Conservation (phyloP, 2,113 vertebrate species). For the Caracal caracal region DNA sequence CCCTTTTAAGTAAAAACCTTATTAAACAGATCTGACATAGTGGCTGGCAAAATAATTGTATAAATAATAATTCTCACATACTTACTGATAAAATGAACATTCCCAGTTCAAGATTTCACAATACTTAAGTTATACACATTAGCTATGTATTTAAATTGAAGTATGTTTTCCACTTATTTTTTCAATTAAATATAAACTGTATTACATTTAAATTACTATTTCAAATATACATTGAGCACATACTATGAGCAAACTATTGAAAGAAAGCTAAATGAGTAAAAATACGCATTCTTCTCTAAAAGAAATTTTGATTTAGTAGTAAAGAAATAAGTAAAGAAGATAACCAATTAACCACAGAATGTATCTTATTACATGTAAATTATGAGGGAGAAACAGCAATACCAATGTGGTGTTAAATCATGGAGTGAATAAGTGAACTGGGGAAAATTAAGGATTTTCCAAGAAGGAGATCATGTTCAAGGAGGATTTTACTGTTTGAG, state of each 20-base stretch:
- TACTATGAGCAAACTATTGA: background rate
- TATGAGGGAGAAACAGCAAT: background rate
- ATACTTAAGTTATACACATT: background rate
- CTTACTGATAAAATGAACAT: background rate
- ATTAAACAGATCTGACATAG: background rate
- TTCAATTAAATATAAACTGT: background rate
- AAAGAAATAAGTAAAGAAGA: background rate
- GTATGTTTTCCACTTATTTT: background rate
- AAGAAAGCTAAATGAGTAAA: background rate
- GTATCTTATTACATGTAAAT: background rate
- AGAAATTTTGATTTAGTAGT: background rate
- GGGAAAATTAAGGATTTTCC: background rate
- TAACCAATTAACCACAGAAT: background rate
- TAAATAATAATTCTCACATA: background rate
- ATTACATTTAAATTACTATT: background rate
- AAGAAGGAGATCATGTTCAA: background rate
- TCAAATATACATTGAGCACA: background rate
- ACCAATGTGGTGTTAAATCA: background rate
- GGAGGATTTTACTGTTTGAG: background rate
- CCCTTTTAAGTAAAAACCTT: background rate
- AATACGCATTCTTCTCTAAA: background rate
- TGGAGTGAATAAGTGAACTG: background rate
- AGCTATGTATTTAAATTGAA: background rate
- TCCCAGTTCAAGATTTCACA: background rate
- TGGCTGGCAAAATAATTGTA: background rate